Evolutionary conservation across 2,888 invertebrate genomes (phyloP), one percentile per base, ranked within the genome.

Genomic region (Peribatodes rhomboidaria): DNA sequence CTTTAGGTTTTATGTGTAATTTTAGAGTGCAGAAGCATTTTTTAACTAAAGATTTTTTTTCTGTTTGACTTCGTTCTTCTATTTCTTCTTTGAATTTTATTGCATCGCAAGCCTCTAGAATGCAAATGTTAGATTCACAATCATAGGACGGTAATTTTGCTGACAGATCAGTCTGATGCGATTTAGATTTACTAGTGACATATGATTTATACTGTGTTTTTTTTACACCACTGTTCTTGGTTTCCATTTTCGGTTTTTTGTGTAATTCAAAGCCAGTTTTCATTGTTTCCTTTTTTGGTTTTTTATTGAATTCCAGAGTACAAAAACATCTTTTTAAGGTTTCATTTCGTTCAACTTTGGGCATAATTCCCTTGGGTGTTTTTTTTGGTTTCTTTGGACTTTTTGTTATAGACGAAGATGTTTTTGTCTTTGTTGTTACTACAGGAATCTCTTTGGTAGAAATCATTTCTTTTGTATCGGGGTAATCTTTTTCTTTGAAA

Each of bases 241-340:
- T 31, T 47, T 47, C 37, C 18, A 27, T 27, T 27, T 2, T 27
- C 27, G 27, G 27, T 6, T 27, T 6, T 6, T 27, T 27, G 27
- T 6, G 27, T 2, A 27, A 27, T 27, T 27, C 27, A 4, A 27
- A 4, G 27, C 27, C 27, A 27, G 3, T 27, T 27, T 27, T 27
- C 27, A 4, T 33, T 16, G 56, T 60, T 47, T 52, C 63, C 41
- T 63, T 70, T 54, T 69, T 71, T n/a, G 41, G 8, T 1, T n/a
- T 35, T 61, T 72, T 72, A 27, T 71, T 41, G 46, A 82, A 61
- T 69, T 79, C 78, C 22, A 81, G 58, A 35, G 76, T 76, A 60
- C 84, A 83, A 60, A 79, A 78, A 71, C 83, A 83, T 54, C 78
- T 73, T 67, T 76, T 77, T 35, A 76, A 50, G 6, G 37, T 57